phyloP scores from a whole-genome alignment of 2,113 vertebrate species.

The Sceloporus tristichus region DNA sequence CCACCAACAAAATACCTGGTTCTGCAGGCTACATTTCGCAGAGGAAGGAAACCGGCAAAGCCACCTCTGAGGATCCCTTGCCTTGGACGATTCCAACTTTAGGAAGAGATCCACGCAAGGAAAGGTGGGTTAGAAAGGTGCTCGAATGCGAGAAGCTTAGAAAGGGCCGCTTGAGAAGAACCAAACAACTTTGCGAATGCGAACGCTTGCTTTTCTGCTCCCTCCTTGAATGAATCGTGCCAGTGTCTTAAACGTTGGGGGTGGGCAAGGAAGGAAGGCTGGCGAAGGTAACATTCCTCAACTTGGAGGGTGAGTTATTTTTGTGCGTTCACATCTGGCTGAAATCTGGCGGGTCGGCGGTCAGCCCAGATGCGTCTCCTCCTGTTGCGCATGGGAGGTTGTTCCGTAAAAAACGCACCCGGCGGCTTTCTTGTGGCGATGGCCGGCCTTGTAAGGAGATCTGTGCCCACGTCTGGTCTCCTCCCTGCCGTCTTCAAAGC shows the following conservation, averaged over 20 bases:
- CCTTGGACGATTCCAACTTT: too few species aligned
- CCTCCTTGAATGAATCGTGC: background rate
- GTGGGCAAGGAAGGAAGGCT: too few species aligned
- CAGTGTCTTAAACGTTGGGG: background rate
- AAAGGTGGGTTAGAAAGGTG: too few species aligned
- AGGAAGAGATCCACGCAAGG: too few species aligned
- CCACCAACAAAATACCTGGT: too few species aligned
- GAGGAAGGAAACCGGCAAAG: too few species aligned
- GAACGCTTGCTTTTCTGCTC: background rate
- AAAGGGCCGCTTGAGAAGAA: too few species aligned
- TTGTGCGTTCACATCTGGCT: conserved; percentile 58
- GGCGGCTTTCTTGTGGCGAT: conserved; percentile 57
- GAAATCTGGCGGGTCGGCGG: conserved; percentile 64
- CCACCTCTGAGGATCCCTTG: too few species aligned
- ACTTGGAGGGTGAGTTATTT: background rate
- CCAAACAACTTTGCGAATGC: background rate
- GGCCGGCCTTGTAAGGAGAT: conserved; percentile 66
- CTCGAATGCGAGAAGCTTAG: too few species aligned
- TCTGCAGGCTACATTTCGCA: too few species aligned
- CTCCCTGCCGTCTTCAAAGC: background rate
- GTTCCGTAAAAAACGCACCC: conserved; percentile 33
- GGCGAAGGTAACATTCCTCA: background rate
- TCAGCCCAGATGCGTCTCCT: conserved; percentile 63
- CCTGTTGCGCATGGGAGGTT: conserved; percentile 23
- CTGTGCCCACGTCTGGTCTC: background rate